Conservation (phyloP, 2,888 invertebrate genomes). For the Melanotus villosus region DNA sequence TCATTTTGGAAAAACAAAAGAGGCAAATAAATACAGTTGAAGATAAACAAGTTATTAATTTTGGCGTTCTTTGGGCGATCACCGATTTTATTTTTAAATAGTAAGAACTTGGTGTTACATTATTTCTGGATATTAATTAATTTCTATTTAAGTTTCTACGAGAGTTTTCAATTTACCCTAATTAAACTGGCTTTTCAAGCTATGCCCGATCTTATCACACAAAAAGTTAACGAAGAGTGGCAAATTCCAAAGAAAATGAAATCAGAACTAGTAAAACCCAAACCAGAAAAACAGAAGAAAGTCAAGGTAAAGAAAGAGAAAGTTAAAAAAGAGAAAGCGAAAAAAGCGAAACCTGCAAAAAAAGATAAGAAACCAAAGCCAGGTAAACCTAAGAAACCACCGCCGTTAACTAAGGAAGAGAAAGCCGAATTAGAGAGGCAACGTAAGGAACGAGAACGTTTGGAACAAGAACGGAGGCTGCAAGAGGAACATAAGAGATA, state of each 20-base stretch:
- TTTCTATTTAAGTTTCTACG: constrained; percentile 62
- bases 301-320: constrained; percentile 53
- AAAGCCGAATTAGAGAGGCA: constrained; percentile 57
- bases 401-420: constrained; percentile 56
- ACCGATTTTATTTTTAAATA: constrained; percentile 65
- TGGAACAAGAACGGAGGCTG: constrained; percentile 55
- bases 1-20: constrained; percentile 41
- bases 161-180: constrained; percentile 63
- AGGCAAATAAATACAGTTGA: constrained; percentile 47
- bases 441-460: constrained; percentile 55
- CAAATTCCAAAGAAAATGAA: constrained; percentile 62
- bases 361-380: constrained; percentile 47
- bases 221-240: constrained; percentile 63
- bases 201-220: constrained; percentile 60
- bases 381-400: constrained; percentile 48
- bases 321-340: constrained; percentile 36
- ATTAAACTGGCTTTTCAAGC: constrained; percentile 60
- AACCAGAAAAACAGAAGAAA: constrained; percentile 55
- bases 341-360: constrained; percentile 47
- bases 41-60: constrained; percentile 58
- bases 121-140: too few relatives aligned
- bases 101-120: too few relatives aligned
- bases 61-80: constrained; percentile 61
- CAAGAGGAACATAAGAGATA: constrained; percentile 61
- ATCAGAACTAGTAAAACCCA: constrained; percentile 59